Percentiles rank a stretch among this genome's conserved stretches.
Evolutionary conservation across 2,888 invertebrate genomes (phyloP).

Genomic region (Petrophora chlorosata): DNA sequence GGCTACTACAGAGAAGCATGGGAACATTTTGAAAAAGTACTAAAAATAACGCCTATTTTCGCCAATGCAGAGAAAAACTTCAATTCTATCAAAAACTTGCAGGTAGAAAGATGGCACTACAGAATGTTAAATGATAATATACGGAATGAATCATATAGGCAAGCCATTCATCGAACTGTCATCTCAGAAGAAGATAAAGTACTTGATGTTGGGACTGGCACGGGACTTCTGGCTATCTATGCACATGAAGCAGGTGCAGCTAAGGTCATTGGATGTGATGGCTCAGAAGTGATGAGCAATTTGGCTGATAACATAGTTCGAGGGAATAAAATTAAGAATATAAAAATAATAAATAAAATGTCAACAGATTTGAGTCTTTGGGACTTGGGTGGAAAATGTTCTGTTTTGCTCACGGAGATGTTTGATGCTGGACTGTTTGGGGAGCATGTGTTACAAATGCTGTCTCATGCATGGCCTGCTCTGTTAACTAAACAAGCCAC

Average conservation of each 20-base stretch:
- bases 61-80: slow-evolving; percentile 86
- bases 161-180: slow-evolving; percentile 85
- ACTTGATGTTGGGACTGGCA: slow-evolving; percentile 91
- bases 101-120: slow-evolving; percentile 92
- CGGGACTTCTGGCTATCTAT: slow-evolving; percentile 89
- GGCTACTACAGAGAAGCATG: slow-evolving; percentile 83
- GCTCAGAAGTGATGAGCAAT: slow-evolving; percentile 85
- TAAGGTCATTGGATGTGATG: slow-evolving; percentile 87
- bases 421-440: slow-evolving; percentile 92
- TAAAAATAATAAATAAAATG: slow-evolving; percentile 82
- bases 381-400: slow-evolving; percentile 82
- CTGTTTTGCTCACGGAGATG: slow-evolving; percentile 89
- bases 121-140: slow-evolving; percentile 90
- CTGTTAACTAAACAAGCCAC: slow-evolving; percentile 77
- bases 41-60: slow-evolving; percentile 74
- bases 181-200: slow-evolving; percentile 76
- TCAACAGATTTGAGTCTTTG: slow-evolving; percentile 82
- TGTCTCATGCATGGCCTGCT: slow-evolving; percentile 87
- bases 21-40: slow-evolving; percentile 81
- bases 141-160: slow-evolving; percentile 86
- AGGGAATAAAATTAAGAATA: slow-evolving; percentile 76
- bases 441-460: slow-evolving; percentile 86
- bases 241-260: slow-evolving; percentile 82
- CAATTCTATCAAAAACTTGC: slow-evolving; percentile 86
- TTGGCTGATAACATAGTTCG: slow-evolving; percentile 78